Evolutionary conservation across 2,888 invertebrate species (phyloP), one percentile per base, ranked within the genome.

Genomic region (Idaea aversata): DNA sequence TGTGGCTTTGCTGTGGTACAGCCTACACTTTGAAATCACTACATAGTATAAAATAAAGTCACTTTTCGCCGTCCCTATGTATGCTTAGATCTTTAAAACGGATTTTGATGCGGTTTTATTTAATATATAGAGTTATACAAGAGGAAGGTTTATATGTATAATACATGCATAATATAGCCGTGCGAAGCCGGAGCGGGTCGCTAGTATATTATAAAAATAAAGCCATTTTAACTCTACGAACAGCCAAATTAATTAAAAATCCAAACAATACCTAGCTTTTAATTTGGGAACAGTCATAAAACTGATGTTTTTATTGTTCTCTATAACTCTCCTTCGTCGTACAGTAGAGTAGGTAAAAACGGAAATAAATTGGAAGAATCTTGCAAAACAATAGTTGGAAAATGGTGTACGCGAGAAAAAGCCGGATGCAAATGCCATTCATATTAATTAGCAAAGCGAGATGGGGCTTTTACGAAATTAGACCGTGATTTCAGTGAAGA

Each of bases 391-490:
- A 93, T 93, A 93, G 92, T 93, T 91, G 89, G 89, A 88, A 25
- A 92, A 91, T 87, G 88, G 88, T 88, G 86, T 87, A 87, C 87
- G 89, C 86, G 91, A 92, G 93, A 92, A 92, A 92, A 92, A 93
- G 90, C 92, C 90, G 91, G 91, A 92, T 93, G 92, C 91, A 93
- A 93, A 92, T 91, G 90, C 92, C 88, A 92, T 93, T 92, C 92
- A 92, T 93, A 92, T 93, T 93, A 93, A 93, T 93, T 93, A 93
- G 91, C 89, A 92, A 90, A 91, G 92, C 92, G 91, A 92, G 90
- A 92, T 88, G 89, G 89, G 88, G 92, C 93, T 93, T 92, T 93
- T 91, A 92, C 92, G 90, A 92, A 92, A 93, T 92, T 93, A 92
- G 91, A 90, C 88, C 90, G 91, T 91, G 93, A 93, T 93, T 93